phyloP scores from a whole-genome alignment of 2,797 vertebrate species.

The Mus caroli region DNA sequence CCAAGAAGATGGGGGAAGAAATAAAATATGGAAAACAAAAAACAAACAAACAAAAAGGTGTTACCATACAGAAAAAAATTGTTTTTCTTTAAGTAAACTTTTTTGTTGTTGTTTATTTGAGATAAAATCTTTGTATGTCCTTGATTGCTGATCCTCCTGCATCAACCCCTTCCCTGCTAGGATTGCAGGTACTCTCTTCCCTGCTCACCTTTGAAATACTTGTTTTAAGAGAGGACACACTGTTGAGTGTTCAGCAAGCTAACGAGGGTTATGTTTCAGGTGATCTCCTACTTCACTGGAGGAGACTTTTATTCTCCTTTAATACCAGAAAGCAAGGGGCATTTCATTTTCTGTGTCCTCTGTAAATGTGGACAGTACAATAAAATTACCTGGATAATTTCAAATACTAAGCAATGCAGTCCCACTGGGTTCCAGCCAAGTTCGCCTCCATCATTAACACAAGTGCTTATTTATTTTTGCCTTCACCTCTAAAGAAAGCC shows the following conservation, averaged over 20 bases:
- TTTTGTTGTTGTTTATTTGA: background rate
- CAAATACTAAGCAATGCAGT: background rate
- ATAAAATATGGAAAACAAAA: background rate
- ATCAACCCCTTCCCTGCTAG: background rate
- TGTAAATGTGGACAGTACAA: accelerated
- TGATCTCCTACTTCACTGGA: background rate
- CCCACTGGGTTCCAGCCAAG: background rate
- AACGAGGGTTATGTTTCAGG: background rate
- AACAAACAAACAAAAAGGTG: background rate
- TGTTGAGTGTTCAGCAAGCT: background rate
- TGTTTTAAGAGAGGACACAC: background rate
- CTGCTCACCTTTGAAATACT: background rate
- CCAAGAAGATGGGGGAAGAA: background rate
- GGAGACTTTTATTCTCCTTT: background rate
- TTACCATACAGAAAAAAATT: background rate
- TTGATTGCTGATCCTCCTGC: background rate
- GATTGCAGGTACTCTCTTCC: background rate
- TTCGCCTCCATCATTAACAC: background rate
- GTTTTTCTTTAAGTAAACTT: background rate
- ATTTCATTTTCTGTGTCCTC: background rate
- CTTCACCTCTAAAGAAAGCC: conserved; percentile 14
- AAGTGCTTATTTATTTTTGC: conserved; percentile 44
- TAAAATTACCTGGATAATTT: background rate
- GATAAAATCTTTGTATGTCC: background rate
- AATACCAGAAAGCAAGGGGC: background rate